Percentiles rank a stretch among this genome's conserved stretches.
Evolutionary conservation across 2,113 vertebrate species (phyloP).

Genomic region (Aegithalos caudatus): DNA sequence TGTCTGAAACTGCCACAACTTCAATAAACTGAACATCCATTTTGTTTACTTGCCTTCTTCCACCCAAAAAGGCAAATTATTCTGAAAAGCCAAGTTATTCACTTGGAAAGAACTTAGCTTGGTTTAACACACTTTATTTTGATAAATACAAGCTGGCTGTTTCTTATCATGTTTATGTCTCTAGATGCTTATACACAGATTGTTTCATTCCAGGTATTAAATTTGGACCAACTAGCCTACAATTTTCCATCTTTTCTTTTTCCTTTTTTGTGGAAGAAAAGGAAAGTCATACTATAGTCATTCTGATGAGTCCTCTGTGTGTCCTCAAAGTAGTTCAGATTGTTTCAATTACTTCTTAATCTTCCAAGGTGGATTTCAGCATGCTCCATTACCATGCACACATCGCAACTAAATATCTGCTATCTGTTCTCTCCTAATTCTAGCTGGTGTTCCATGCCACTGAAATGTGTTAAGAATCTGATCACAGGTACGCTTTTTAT

Average conservation of each 20-base stretch:
- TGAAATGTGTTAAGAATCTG: background rate
- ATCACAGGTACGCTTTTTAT: background rate
- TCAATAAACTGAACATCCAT: background rate
- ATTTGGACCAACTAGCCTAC: background rate
- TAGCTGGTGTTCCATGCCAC: background rate
- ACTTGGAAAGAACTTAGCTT: background rate
- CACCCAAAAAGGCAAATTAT: background rate
- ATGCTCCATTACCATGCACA: background rate
- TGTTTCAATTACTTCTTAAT: conserved; percentile 5
- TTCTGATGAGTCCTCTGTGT: background rate
- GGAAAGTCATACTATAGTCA: background rate
- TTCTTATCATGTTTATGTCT: background rate
- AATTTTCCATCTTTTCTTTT: background rate
- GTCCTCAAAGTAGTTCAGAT: background rate
- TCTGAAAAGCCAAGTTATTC: background rate
- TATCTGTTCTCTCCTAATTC: background rate
- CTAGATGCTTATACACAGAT: background rate
- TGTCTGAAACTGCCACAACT: background rate
- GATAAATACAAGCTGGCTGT: background rate
- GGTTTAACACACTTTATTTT: background rate
- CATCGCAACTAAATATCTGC: background rate
- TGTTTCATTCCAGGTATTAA: background rate
- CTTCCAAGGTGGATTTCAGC: background rate
- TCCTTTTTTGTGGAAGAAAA: background rate
- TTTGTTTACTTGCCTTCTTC: background rate